Evolutionary conservation across 2,888 invertebrate genomes (phyloP), one percentile per base, ranked within the genome.

Genomic region (Pristionchus arcanus): DNA sequence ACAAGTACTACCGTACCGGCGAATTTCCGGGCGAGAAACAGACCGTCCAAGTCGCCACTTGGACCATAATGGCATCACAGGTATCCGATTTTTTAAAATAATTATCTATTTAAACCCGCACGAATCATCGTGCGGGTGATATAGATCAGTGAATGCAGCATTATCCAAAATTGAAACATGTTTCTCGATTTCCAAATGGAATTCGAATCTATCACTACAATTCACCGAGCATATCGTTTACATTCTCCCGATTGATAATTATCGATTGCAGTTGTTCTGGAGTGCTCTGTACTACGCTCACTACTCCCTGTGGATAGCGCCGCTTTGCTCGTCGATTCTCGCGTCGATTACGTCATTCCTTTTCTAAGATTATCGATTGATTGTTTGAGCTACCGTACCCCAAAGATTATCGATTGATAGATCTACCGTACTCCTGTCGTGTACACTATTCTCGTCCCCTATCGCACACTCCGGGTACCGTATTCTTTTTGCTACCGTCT

Each of bases 1-100:
- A 92, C 37, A 92, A 93, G 15, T 94, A 91, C 91, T 94, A 94
- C 92, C 90, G 91, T 49, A 94, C 92, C 25, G 94, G 94, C 55
- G 88, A 90, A 5, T 94, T 94, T 90, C 93, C 92, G 16, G 93
- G 93, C 81, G 91, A 90, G 31, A 68, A 87, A 15, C 90, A 92
- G 5, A 91, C 90, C n/a, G 91, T 93, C 34, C 88, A 89, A 37
- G 90, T 93, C 86, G 28, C 42, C 21, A 59, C 53, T 90, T 90
- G 71, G 74, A 90, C 90, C 5, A 91, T 90, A 87, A 71, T 91
- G 25, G 53, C 87, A n/a, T 89, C 91, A 16, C 91, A 91, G 90
- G 81, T 81, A 7, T 77, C 11, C 3, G 28, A 34, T 37, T 37
- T 37, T 77, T 37, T 3, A 9, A 31, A 11, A 11, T 3, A 49